Conservation (phyloP, 2,888 invertebrate species). For the Saturnia japonica region DNA sequence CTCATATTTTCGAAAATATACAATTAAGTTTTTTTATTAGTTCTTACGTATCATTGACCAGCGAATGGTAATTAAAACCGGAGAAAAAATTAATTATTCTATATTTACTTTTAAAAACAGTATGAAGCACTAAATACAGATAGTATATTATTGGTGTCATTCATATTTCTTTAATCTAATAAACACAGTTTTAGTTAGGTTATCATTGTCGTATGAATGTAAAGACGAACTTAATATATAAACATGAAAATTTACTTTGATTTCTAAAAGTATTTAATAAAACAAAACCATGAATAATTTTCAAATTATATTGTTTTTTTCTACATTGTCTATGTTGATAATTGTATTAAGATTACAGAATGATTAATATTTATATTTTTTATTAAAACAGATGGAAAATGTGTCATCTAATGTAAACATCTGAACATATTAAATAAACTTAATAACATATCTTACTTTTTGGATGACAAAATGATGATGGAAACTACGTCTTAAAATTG, state of each 20-base stretch:
- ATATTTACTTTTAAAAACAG: background rate
- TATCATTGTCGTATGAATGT: background rate
- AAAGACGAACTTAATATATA: background rate
- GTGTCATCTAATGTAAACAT: background rate
- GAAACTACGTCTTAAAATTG: too few species aligned
- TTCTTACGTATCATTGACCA: background rate
- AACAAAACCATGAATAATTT: too few species aligned
- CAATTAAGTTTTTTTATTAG: background rate
- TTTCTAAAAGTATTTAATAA: too few species aligned
- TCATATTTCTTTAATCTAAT: conserved; percentile 1
- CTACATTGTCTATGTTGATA: too few species aligned
- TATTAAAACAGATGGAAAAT: background rate
- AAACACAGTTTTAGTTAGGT: background rate
- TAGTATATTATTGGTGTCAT: background rate
- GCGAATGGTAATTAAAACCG: background rate
- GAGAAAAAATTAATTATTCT: background rate
- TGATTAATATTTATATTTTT: background rate
- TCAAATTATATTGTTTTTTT: too few species aligned
- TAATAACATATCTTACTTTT: too few species aligned
- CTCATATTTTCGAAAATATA: background rate
- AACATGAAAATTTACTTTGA: background rate
- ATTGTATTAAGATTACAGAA: background rate
- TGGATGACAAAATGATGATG: too few species aligned
- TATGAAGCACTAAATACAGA: background rate
- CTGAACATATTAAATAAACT: background rate